Percentiles rank a stretch among this genome's conserved stretches.
These are phyloP conservation scores for Aegithalos caudatus DNA, from an alignment of 2,113 vertebrate genomes.

Conservation along the genomic window DNA sequence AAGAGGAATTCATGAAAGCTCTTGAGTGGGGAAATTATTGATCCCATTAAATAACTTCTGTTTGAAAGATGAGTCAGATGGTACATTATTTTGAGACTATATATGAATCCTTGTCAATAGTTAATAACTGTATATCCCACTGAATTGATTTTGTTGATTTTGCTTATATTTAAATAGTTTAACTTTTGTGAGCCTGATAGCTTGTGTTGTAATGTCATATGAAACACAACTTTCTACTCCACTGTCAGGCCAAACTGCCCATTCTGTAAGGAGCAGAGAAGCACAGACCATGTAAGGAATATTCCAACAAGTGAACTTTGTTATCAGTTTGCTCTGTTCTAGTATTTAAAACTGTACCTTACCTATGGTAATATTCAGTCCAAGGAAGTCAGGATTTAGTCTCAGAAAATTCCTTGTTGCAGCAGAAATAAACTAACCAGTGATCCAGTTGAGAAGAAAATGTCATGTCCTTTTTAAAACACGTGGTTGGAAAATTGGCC, in stretches of 20 bases:
- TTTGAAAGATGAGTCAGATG: background rate
- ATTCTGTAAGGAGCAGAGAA: background rate
- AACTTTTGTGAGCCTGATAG: background rate
- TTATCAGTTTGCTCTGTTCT: background rate
- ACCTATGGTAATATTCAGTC: background rate
- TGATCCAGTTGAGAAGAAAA: background rate
- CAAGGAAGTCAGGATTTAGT: background rate
- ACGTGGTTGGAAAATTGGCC: background rate
- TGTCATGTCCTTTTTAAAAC: background rate
- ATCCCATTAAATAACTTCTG: background rate
- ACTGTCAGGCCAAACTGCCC: background rate
- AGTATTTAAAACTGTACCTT: background rate
- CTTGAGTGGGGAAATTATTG: conserved; percentile 86
- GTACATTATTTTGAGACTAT: background rate
- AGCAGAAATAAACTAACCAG: background rate
- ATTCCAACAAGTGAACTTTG: background rate
- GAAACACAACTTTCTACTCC: background rate
- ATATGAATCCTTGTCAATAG: background rate
- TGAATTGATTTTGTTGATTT: background rate
- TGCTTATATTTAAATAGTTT: background rate
- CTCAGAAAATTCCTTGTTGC: background rate
- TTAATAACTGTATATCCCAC: background rate
- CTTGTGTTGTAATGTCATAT: background rate
- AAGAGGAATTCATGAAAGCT: conserved; percentile 94
- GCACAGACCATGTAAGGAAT: background rate